Base-by-base conservation (phyloP, 2,797 vertebrate species). In the Coccyzus lansbergi region DNA sequence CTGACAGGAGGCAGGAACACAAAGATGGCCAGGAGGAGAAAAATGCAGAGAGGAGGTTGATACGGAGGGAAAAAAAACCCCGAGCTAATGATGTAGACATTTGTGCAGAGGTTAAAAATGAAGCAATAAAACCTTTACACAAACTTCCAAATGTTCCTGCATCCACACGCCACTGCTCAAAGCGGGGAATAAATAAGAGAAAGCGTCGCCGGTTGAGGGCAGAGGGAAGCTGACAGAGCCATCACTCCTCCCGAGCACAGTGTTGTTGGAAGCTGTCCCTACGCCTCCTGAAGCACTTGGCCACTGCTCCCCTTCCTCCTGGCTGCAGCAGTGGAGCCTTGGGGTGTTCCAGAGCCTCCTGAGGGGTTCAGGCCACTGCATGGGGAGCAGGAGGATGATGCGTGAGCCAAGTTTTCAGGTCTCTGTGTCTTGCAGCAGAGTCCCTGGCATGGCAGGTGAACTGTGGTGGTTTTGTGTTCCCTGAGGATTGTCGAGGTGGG, bases 41-140 rank as follows among this genome's bases (percentile, higher is more conserved):
- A 63, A 83, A 36, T 6, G 3, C 0, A 1, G n/a, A 65, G 59
- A 10, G 17, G 52, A 55, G 58, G 7, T 26, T 49, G 51, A 62
- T 58, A 19, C 7, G 15, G 53, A 9, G 15, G 10, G 8, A 9
- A 19, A 9, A 9, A 36, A 56, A 56, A 42, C 8, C 3, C 7
- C 55, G 67, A 77, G 62, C 53, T 92, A 60, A 88, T 70, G 69
- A 56, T 83, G 55, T 53, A 72, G 63, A 28, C 48, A 5, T 83
- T 90, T 88, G 86, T 75, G 83, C 65, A 81, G 88, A 93, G 60
- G 84, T 93, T 93, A 95, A 90, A 96, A 94, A 94, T 92, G 91
- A 93, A 92, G 80, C 91, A 93, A 90, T 92, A 92, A 93, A 91
- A 51, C 53, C 86, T 83, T 77, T 86, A 75, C 65, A 59, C 80